A percentile compares a stretch with the other conserved stretches of the same genome.
Conservation (phyloP, 2,888 invertebrate genomes). For the Kryphioiulus occultus region DNA sequence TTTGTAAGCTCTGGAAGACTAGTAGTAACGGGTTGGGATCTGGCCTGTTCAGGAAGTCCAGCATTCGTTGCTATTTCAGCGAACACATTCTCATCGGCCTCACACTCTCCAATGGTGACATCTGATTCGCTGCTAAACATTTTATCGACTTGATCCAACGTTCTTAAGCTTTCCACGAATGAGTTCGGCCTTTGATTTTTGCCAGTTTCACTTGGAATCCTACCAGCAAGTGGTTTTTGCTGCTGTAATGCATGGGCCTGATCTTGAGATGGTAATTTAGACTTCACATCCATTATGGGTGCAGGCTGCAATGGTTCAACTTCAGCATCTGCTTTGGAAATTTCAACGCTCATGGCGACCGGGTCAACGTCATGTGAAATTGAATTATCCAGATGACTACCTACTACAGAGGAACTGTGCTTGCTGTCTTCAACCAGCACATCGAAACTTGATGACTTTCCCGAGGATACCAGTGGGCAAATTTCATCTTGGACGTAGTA, state of each 20-base stretch:
- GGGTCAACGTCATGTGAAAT: not conserved
- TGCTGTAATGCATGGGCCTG: not conserved
- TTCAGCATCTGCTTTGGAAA: not conserved
- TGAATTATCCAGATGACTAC: not conserved
- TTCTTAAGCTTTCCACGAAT: conserved; percentile 38
- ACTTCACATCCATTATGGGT: not conserved
- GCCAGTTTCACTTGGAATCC: conserved; percentile 2
- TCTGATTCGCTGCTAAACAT: not conserved
- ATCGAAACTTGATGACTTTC: not conserved
- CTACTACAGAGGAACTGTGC: not conserved
- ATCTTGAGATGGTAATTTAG: not conserved
- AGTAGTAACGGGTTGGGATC: conserved; percentile 47
- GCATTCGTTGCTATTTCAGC: not conserved
- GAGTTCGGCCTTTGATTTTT: conserved; percentile 41
- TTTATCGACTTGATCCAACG: not conserved
- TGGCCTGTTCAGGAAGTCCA: not conserved
- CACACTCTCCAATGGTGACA: not conserved
- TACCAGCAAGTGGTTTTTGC: not conserved
- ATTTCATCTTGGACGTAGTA: conserved; percentile 41
- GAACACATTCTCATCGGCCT: not conserved
- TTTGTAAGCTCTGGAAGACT: conserved; percentile 52
- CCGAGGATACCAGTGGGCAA: conserved; percentile 44
- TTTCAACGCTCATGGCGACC: not conserved
- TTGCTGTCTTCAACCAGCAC: not conserved
- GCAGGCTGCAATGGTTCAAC: not conserved